phyloP scores from a whole-genome alignment of 1,140 invertebrate species.

The silkworm (Bombyx mori) region DNA sequence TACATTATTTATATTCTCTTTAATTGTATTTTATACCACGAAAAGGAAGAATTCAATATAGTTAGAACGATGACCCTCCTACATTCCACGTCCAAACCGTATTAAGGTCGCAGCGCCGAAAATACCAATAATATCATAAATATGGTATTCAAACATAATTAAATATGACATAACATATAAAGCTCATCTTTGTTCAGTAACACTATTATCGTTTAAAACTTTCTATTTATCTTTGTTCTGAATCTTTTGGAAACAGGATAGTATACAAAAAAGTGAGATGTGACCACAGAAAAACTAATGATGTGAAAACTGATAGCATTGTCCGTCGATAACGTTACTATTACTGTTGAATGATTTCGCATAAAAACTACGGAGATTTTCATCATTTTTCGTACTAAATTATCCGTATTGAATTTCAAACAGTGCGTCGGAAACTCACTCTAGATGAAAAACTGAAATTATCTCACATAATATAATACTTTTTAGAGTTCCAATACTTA shows the following conservation, averaged over 20 bases:
- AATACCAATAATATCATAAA: constrained; percentile 20
- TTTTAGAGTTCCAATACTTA: too few species aligned
- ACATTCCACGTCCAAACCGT: constrained; percentile 22
- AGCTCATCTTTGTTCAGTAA: too few species aligned
- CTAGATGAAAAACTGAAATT: too few species aligned
- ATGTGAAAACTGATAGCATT: constrained; percentile 24
- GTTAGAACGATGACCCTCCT: constrained; percentile 12
- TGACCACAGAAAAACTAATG: constrained; percentile 24
- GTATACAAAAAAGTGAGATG: too few species aligned
- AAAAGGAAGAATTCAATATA: constrained; percentile 25
- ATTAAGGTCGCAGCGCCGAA: constrained; percentile 19
- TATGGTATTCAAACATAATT: constrained; percentile 16
- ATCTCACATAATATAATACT: too few species aligned
- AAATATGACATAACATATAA: constrained; percentile 8
- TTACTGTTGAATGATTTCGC: constrained; percentile 16
- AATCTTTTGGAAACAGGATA: too few species aligned
- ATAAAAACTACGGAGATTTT: constrained; percentile 14
- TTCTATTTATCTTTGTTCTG: too few species aligned
- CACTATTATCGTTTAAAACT: too few species aligned
- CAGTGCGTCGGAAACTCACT: too few species aligned
- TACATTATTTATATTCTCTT: too few species aligned
- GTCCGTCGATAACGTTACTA: constrained; percentile 15
- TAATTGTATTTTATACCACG: constrained; percentile 14
- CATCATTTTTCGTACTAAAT: too few species aligned
- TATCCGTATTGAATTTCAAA: too few species aligned